Percentiles rank a stretch among this genome's conserved stretches.
phyloP scores from a whole-genome alignment of 2,797 vertebrate species.

The Aplochiton taeniatus region DNA sequence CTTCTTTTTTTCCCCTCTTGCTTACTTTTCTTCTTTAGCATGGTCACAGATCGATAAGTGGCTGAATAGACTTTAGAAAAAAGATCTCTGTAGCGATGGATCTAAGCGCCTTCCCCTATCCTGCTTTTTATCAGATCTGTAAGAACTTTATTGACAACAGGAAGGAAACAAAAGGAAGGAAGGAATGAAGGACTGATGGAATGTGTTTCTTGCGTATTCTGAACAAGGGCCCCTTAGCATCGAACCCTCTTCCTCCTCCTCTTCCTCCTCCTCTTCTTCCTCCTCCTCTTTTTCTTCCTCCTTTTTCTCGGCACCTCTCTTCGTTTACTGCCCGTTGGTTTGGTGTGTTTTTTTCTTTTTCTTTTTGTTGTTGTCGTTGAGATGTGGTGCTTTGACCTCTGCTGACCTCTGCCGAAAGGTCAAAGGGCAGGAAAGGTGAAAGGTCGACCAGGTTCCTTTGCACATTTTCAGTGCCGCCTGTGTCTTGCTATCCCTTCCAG shows the following conservation, averaged over 20 bases:
- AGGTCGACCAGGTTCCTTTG: slow-evolving; percentile 22
- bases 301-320: slow-evolving; percentile 1
- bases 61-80: not conserved
- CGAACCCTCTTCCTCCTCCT: slow-evolving; percentile 6
- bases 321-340: slow-evolving; percentile 25
- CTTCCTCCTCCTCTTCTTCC: slow-evolving; percentile 17
- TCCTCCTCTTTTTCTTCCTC: slow-evolving; percentile 15
- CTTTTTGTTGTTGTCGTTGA: slow-evolving; percentile 16
- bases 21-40: slow-evolving; percentile 10
- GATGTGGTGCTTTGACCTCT: slow-evolving; percentile 43
- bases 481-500: too few species aligned
- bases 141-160: too few species aligned
- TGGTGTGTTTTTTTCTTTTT: slow-evolving; percentile 30
- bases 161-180: not conserved
- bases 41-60: slow-evolving; percentile 9
- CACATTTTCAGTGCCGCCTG: not conserved
- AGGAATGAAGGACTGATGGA: slow-evolving; percentile 35
- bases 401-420: slow-evolving; percentile 27
- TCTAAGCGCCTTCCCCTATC: too few species aligned
- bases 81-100: too few species aligned
- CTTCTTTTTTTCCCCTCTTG: too few species aligned
- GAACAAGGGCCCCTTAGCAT: slow-evolving; percentile 13
- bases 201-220: slow-evolving; percentile 26
- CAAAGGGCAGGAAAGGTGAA: slow-evolving; percentile 48
- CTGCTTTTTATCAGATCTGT: too few species aligned